These are phyloP conservation scores for Steatornis caripensis DNA, from an alignment of 2,113 vertebrate species.

Conservation along the genomic window DNA sequence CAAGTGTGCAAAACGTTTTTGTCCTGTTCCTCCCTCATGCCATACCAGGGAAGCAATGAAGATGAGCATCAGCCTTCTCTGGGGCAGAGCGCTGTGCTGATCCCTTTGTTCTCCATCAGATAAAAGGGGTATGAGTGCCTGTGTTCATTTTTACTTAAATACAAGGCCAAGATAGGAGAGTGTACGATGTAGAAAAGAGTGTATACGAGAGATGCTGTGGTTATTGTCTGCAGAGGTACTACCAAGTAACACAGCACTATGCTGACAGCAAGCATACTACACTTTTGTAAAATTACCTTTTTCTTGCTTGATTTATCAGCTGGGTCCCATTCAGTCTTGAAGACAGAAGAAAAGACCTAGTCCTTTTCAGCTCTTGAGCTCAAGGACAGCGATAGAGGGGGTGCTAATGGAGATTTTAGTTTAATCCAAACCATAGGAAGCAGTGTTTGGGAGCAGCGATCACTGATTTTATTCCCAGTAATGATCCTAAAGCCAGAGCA, in stretches of 20 bases:
- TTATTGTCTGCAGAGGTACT: not conserved
- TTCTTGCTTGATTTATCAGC: not conserved
- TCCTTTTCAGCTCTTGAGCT: not conserved
- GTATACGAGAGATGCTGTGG: not conserved
- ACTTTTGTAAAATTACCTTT: not conserved
- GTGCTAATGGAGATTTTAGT: not conserved
- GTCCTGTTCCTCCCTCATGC: not conserved
- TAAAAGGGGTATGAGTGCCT: not conserved
- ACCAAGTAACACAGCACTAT: not conserved
- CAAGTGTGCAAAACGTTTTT: not conserved
- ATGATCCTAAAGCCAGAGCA: not conserved
- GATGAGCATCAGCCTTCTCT: not conserved
- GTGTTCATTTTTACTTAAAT: not conserved
- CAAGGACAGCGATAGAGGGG: fast-evolving
- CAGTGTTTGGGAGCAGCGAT: not conserved
- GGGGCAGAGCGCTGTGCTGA: not conserved
- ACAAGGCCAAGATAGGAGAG: not conserved
- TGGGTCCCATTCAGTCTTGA: not conserved
- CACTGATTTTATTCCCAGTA: not conserved
- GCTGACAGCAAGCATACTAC: not conserved
- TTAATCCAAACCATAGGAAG: not conserved
- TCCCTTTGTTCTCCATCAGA: not conserved
- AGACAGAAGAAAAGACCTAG: not conserved
- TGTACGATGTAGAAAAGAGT: not conserved
- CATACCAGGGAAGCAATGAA: not conserved